phyloP scores from a whole-genome alignment of 2,888 invertebrate genomes.

The Acrobasis consociella region DNA sequence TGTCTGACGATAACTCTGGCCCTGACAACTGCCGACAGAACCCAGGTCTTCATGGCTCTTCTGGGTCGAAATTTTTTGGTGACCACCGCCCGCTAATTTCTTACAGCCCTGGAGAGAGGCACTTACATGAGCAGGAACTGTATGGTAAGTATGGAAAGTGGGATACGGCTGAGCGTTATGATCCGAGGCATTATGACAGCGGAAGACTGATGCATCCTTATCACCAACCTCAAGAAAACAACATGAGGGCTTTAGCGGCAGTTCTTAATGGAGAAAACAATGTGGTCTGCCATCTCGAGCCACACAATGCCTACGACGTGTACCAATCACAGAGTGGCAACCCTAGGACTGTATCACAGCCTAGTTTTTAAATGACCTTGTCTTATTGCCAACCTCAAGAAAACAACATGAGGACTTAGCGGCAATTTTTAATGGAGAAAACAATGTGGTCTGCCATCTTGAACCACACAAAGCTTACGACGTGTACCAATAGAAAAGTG shows the following conservation, averaged over 20 bases:
- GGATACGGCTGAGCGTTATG: constrained; percentile 80
- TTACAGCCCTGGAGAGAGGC: constrained; percentile 87
- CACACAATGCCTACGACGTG: constrained; percentile 82
- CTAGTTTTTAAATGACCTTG: constrained; percentile 80
- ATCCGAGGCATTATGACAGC: constrained; percentile 76
- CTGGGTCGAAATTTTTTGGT: constrained; percentile 88
- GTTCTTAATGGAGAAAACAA: constrained; percentile 93
- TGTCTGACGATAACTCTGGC: constrained; percentile 87
- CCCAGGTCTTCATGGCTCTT: constrained; percentile 78
- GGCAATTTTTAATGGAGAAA: constrained; percentile 92
- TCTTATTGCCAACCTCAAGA: constrained; percentile 80
- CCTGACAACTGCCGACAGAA: constrained; percentile 88
- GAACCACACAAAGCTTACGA: constrained; percentile 86
- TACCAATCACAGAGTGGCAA: constrained; percentile 73
- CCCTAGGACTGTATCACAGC: constrained; percentile 77
- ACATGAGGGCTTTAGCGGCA: constrained; percentile 86
- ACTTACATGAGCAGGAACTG: constrained; percentile 73
- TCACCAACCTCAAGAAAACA: constrained; percentile 80
- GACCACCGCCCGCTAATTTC: constrained; percentile 92
- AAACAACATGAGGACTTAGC: constrained; percentile 85
- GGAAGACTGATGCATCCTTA: constrained; percentile 79
- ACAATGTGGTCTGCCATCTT: constrained; percentile 92
- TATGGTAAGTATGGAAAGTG: constrained; percentile 78
- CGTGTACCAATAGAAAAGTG: constrained; percentile 71
- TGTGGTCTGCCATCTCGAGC: constrained; percentile 93